Percentiles rank a stretch among this genome's conserved stretches.
These are phyloP conservation scores for Etheostoma perlongum DNA, from an alignment of 2,797 vertebrate genomes.

Conservation along the genomic window DNA sequence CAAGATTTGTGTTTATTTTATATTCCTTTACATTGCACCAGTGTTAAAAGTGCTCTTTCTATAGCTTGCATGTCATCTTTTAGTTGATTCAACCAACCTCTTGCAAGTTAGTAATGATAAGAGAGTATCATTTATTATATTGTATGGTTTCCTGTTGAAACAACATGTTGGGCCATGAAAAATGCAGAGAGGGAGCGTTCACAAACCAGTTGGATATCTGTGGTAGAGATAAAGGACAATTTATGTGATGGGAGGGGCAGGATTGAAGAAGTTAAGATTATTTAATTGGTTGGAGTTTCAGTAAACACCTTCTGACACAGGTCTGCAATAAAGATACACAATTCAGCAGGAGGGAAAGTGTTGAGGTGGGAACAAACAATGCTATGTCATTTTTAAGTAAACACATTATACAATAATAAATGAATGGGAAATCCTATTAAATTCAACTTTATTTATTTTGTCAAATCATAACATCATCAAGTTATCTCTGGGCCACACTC, in stretches of 20 bases:
- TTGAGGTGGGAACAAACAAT: neutral
- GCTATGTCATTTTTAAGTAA: neutral
- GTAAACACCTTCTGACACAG: neutral
- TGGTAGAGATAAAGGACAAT: neutral
- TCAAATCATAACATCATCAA: no score
- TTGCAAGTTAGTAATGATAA: no score
- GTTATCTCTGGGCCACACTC: no score
- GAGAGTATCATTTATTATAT: neutral
- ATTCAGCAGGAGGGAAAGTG: neutral
- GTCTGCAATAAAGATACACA: neutral
- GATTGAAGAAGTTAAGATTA: neutral
- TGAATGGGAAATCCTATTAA: neutral
- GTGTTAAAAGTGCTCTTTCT: neutral
- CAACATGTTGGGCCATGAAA: neutral
- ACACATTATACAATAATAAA: neutral
- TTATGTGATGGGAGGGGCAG: conserved; percentile 1
- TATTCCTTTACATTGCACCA: neutral
- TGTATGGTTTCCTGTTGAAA: neutral
- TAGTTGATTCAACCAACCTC: neutral
- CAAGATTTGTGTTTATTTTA: neutral
- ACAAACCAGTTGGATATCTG: neutral
- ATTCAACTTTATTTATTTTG: no score
- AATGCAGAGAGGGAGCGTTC: conserved; percentile 6
- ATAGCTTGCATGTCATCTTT: neutral
- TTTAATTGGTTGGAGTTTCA: conserved; percentile 9